Percentiles rank a stretch among this genome's conserved stretches.
Evolutionary conservation across 2,888 invertebrate genomes (phyloP).

Genomic region (Sycophila texana): DNA sequence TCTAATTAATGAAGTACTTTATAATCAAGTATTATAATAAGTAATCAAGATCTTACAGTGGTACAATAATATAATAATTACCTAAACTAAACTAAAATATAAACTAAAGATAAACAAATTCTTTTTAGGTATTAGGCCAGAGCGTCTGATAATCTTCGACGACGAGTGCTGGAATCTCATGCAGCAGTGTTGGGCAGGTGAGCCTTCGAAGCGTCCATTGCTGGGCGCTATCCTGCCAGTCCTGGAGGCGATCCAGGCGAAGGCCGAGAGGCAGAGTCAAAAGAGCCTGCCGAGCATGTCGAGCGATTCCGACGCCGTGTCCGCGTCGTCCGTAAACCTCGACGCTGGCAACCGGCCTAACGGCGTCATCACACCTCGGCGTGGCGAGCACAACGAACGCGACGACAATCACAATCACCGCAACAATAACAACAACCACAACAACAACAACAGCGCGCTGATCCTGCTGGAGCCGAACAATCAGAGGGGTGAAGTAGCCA

Average conservation of each 20-base stretch:
- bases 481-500: slow-evolving; percentile 69
- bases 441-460: slow-evolving; percentile 65
- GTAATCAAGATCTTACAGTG: no score
- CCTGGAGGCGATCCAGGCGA: slow-evolving; percentile 78
- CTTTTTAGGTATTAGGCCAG: slow-evolving; percentile 85
- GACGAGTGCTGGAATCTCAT: slow-evolving; percentile 90
- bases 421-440: slow-evolving; percentile 22
- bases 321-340: neutral
- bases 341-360: neutral
- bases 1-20: no score
- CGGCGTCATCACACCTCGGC: no score
- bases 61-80: no score
- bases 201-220: slow-evolving; percentile 84
- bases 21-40: no score
- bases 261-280: slow-evolving; percentile 67
- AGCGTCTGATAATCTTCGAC: slow-evolving; percentile 84
- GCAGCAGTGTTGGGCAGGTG: slow-evolving; percentile 89
- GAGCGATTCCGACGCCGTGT: slow-evolving; percentile 50
- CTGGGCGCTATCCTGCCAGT: slow-evolving; percentile 86
- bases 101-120: no score
- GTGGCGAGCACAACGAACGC: neutral
- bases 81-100: no score
- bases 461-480: slow-evolving; percentile 71
- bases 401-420: slow-evolving; percentile 3
- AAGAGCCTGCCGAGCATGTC: slow-evolving; percentile 58